A percentile compares a stretch with the other conserved stretches of the same genome.
These are phyloP conservation scores for Halichoeres trimaculatus DNA, from an alignment of 2,113 vertebrate species.

Conservation along the genomic window DNA sequence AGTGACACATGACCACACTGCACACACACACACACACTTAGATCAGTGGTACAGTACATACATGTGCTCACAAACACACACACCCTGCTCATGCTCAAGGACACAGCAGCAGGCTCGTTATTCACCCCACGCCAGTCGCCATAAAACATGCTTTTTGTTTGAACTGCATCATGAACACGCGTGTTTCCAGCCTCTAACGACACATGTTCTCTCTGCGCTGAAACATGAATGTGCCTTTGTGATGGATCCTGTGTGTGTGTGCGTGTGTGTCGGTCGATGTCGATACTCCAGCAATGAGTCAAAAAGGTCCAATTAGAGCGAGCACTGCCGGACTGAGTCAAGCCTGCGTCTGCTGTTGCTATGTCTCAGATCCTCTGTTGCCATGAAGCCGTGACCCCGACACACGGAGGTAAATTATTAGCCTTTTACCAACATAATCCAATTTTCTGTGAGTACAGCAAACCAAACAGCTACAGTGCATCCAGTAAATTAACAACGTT, in stretches of 20 bases:
- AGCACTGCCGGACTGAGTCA: slow-evolving; percentile 19
- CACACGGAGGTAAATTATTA: slow-evolving; percentile 16
- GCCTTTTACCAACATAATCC: not conserved
- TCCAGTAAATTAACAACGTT: not conserved
- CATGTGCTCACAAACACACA: not conserved
- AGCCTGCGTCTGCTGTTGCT: slow-evolving; percentile 65
- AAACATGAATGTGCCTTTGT: not conserved
- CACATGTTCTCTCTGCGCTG: not conserved
- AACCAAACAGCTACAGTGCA: not conserved
- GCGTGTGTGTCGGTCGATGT: not conserved
- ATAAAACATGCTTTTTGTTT: not conserved
- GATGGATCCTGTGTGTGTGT: slow-evolving; percentile 20
- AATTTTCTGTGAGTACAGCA: not conserved
- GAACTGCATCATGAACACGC: not conserved
- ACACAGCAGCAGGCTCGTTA: slow-evolving; percentile 34
- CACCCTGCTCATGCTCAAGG: slow-evolving; percentile 14
- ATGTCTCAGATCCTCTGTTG: slow-evolving; percentile 61
- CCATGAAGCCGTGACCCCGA: slow-evolving; percentile 59
- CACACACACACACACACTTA: not conserved
- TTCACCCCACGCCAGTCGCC: slow-evolving; percentile 7
- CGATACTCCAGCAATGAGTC: slow-evolving; percentile 10
- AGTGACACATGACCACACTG: slow-evolving; percentile 10
- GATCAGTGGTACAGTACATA: not conserved
- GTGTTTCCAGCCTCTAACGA: slow-evolving; percentile 1
- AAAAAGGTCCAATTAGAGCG: slow-evolving; percentile 57